Evolutionary conservation across 1,140 invertebrate species (phyloP).

Genomic region (Hypothenemus hampei): DNA sequence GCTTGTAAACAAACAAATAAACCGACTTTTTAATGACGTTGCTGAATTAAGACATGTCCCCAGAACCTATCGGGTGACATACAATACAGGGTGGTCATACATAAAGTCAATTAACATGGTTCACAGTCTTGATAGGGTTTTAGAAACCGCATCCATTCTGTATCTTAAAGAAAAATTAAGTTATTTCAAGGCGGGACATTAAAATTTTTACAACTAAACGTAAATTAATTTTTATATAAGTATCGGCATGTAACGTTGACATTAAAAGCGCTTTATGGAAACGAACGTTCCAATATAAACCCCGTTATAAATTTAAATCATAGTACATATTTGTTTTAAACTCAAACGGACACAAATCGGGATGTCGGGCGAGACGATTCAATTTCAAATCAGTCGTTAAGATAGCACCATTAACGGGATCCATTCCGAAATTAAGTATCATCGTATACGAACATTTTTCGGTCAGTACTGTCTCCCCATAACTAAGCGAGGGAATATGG

Average conservation of each 20-base stretch:
- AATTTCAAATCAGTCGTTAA: not conserved
- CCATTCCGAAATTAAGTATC: not conserved
- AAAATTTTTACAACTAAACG: not conserved
- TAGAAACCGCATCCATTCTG: no score
- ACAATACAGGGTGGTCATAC: not conserved
- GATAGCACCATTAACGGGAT: not conserved
- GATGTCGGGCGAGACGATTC: no score
- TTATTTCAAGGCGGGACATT: not conserved
- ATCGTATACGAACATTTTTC: not conserved
- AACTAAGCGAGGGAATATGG: not conserved
- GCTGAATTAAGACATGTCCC: not conserved
- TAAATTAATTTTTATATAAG: not conserved
- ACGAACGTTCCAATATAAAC: no score
- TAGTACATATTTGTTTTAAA: no score
- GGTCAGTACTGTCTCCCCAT: not conserved
- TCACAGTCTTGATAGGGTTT: no score
- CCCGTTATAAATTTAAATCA: no score
- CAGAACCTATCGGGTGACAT: not conserved
- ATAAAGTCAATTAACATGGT: no score
- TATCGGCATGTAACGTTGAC: no score
- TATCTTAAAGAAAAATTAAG: not conserved
- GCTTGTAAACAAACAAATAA: not conserved
- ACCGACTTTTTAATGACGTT: not conserved
- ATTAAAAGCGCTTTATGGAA: no score
- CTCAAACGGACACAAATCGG: no score